These are phyloP conservation scores for Denticeps clupeoides DNA, from an alignment of 2,797 vertebrate species.

Conservation along the genomic window DNA sequence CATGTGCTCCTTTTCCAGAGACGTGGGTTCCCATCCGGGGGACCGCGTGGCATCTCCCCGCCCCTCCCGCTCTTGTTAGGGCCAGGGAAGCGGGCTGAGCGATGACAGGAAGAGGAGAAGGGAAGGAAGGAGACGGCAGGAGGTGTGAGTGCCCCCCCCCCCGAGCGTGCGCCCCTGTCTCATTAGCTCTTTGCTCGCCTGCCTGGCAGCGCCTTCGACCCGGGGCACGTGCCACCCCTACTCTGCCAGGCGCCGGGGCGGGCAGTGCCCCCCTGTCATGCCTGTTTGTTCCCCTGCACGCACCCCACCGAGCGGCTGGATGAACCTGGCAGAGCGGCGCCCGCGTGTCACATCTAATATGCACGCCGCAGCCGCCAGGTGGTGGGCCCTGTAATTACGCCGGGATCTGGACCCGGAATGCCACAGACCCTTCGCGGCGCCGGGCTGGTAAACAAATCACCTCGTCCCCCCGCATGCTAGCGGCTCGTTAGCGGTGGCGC, in stretches of 20 bases:
- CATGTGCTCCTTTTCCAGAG: no score
- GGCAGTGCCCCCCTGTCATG: conserved; percentile 72
- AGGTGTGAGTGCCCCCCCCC: conserved; percentile 55
- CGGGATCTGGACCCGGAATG: conserved; percentile 23
- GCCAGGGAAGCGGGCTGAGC: conserved; percentile 10
- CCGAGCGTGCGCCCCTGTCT: conserved; percentile 84
- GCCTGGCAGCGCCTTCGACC: conserved; percentile 72
- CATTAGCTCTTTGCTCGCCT: conserved; percentile 80
- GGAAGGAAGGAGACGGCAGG: neutral
- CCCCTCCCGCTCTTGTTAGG: conserved; percentile 18
- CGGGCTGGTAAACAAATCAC: conserved; percentile 48
- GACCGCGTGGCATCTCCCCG: no score
- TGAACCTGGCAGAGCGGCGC: conserved; percentile 48
- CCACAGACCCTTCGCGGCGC: neutral
- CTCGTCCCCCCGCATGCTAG: conserved; percentile 1
- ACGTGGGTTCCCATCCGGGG: no score
- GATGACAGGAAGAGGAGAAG: conserved; percentile 17
- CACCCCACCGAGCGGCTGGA: neutral
- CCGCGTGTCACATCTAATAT: conserved; percentile 54
- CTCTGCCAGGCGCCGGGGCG: conserved; percentile 44
- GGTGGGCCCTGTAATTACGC: conserved; percentile 47
- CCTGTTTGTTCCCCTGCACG: conserved; percentile 66
- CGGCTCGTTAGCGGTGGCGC: neutral
- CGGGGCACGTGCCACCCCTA: conserved; percentile 81
- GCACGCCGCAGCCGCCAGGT: conserved; percentile 46